These are phyloP conservation scores for Aleiodes testaceus DNA, from an alignment of 2,888 invertebrate species.

Conservation along the genomic window DNA sequence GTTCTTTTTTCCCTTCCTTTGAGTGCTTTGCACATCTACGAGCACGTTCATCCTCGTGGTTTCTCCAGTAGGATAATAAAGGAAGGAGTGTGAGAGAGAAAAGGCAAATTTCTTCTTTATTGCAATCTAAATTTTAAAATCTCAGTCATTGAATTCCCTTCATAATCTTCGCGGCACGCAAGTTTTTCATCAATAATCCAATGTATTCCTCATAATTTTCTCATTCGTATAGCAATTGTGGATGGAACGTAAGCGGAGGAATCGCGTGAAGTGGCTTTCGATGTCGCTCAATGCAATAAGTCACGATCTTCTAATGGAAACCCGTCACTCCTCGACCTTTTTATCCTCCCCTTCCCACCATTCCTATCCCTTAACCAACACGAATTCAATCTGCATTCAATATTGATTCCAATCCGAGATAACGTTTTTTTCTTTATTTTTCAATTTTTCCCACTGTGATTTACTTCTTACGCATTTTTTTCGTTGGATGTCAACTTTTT, in stretches of 20 bases:
- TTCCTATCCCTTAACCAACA: slow-evolving; percentile 42
- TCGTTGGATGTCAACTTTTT: background rate
- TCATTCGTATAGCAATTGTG: slow-evolving; percentile 8
- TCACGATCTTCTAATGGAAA: slow-evolving; percentile 67
- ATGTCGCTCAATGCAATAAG: slow-evolving; percentile 64
- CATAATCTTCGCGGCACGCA: background rate
- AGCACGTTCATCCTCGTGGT: slow-evolving; percentile 12
- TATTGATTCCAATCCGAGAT: slow-evolving; percentile 70
- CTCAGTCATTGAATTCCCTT: background rate
- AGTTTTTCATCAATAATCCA: background rate
- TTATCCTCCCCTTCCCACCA: slow-evolving; percentile 46
- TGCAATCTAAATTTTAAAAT: no score
- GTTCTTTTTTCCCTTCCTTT: background rate
- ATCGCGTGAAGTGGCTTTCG: slow-evolving; percentile 61
- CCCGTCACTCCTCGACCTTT: slow-evolving; percentile 58
- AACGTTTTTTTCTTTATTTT: slow-evolving; percentile 51
- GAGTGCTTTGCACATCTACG: slow-evolving; percentile 11
- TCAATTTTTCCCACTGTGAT: slow-evolving; percentile 57
- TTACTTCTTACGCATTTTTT: slow-evolving; percentile 63
- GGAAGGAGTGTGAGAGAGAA: no score
- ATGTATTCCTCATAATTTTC: background rate
- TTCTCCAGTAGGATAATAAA: background rate
- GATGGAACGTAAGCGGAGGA: slow-evolving; percentile 9
- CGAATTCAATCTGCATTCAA: slow-evolving; percentile 70
- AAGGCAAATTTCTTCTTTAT: no score